These are phyloP conservation scores for Scaptomyza cyrtandrae DNA, from an alignment of 2,888 invertebrate genomes.

Conservation along the genomic window DNA sequence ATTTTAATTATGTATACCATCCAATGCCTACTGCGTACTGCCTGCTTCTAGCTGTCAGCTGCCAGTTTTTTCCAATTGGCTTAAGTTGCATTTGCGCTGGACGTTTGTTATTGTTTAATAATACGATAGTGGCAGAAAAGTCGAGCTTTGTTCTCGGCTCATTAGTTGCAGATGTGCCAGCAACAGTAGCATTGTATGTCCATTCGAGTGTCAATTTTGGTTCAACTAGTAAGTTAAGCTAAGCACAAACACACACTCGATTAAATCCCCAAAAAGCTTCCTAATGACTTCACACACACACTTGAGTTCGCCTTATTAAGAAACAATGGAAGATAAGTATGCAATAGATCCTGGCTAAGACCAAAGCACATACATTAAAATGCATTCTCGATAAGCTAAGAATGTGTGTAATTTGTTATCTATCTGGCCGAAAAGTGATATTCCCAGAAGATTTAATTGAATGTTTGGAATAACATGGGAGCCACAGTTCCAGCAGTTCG, in stretches of 20 bases:
- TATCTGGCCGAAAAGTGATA: constrained; percentile 7
- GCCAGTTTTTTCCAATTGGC: constrained; percentile 33
- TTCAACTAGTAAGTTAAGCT: neutral
- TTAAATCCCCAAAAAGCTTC: neutral
- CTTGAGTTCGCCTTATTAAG: constrained; percentile 15
- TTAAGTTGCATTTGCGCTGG: constrained; percentile 2
- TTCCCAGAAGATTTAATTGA: constrained; percentile 51
- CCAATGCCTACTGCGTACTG: neutral
- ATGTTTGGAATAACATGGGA: constrained; percentile 20
- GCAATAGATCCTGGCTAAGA: constrained; percentile 8
- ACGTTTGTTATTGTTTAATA: constrained; percentile 46
- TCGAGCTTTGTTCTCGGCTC: constrained; percentile 3
- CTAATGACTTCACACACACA: constrained; percentile 17
- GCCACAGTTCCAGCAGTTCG: constrained; percentile 6
- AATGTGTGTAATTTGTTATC: constrained; percentile 20
- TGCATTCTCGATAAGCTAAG: constrained; percentile 6
- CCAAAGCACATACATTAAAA: constrained; percentile 3
- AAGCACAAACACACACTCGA: neutral
- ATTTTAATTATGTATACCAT: constrained; percentile 38
- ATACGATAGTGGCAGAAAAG: constrained; percentile 17
- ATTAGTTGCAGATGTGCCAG: constrained; percentile 46
- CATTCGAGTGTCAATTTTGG: constrained; percentile 30
- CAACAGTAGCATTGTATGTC: constrained; percentile 23
- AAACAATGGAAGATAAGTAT: neutral
- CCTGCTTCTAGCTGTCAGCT: neutral